Percentiles rank a stretch among this genome's conserved stretches.
These are phyloP conservation scores for Martes martes DNA, from an alignment of 2,113 vertebrate species.

Conservation along the genomic window DNA sequence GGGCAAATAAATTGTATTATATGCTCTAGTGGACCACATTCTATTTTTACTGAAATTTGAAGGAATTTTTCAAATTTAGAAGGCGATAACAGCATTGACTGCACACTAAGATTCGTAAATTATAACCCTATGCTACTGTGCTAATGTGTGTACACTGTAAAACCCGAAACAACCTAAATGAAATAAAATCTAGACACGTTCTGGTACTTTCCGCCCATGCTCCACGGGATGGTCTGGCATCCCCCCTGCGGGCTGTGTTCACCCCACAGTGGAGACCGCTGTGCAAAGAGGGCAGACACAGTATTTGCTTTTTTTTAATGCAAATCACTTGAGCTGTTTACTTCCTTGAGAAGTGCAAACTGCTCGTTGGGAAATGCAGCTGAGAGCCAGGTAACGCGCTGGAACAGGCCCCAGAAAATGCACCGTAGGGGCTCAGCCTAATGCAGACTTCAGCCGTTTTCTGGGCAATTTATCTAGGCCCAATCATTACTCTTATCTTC, in stretches of 20 bases:
- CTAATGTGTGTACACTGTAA: background rate
- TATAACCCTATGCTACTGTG: background rate
- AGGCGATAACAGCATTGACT: background rate
- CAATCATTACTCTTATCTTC: slow-evolving; percentile 53
- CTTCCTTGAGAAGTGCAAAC: slow-evolving; percentile 40
- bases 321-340: background rate
- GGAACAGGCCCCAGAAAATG: slow-evolving; percentile 39
- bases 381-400: slow-evolving; percentile 5
- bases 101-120: background rate
- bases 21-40: background rate
- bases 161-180: background rate
- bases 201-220: background rate
- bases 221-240: background rate
- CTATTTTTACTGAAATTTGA: slow-evolving; percentile 55
- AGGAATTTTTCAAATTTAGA: slow-evolving; percentile 56
- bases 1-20: slow-evolving; percentile 7
- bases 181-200: background rate
- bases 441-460: slow-evolving; percentile 52
- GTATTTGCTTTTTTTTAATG: slow-evolving; percentile 12
- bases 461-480: slow-evolving; percentile 14
- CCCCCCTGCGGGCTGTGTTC: background rate
- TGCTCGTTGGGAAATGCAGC: background rate
- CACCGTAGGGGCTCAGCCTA: background rate
- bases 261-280: background rate
- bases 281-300: background rate